Conservation (phyloP, 2,113 vertebrate genomes). For the Zosterops japonicus region DNA sequence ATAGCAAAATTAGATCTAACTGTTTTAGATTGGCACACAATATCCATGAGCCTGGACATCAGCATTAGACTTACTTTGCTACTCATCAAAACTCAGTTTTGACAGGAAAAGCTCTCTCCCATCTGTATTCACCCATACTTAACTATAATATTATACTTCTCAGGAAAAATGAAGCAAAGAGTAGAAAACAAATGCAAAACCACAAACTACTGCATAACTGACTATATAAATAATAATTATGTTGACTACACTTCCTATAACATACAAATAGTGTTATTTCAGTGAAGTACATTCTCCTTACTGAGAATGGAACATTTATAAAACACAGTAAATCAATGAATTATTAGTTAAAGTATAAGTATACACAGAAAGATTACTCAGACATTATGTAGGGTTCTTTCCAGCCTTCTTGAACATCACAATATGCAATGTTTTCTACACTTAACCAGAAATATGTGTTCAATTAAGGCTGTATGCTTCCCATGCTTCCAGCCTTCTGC, state of each 20-base stretch:
- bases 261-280: background rate
- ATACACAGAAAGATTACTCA: background rate
- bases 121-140: background rate
- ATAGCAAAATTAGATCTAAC: background rate
- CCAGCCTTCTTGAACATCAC: background rate
- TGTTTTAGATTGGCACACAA: background rate
- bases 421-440: background rate
- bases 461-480: background rate
- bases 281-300: background rate
- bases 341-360: background rate
- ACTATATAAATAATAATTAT: background rate
- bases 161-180: background rate
- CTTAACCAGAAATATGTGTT: background rate
- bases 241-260: background rate
- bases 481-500: background rate
- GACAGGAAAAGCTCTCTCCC: background rate
- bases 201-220: background rate
- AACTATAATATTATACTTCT: background rate
- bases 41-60: background rate
- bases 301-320: background rate
- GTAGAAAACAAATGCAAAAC: background rate
- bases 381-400: background rate
- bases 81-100: background rate
- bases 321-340: background rate
- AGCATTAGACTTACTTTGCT: background rate